Conservation (phyloP, 2,797 vertebrate species). For the Vespertilio murinus region DNA sequence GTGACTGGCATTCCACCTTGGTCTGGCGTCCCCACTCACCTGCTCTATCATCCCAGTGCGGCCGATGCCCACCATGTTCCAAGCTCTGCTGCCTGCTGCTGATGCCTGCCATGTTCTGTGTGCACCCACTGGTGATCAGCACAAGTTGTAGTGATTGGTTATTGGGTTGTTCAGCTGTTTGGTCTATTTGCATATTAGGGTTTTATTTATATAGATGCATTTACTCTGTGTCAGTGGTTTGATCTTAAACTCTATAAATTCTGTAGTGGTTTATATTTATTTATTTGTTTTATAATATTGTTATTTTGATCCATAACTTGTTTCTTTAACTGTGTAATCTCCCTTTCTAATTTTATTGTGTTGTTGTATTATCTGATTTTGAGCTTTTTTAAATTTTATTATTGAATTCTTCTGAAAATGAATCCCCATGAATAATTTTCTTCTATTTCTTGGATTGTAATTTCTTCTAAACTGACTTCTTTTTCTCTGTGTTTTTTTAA, state of each 20-base stretch:
- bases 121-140: no score
- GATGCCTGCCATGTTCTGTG: no score
- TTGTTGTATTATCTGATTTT: slow-evolving; percentile 45
- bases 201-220: neutral
- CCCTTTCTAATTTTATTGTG: neutral
- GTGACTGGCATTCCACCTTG: no score
- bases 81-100: no score
- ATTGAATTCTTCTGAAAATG: slow-evolving; percentile 33
- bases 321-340: slow-evolving; percentile 9
- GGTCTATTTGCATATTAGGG: no score
- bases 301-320: neutral
- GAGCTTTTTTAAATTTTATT: neutral
- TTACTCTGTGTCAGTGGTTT: neutral
- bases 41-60: fast-evolving
- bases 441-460: neutral
- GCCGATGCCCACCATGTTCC: no score
- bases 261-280: slow-evolving; percentile 3
- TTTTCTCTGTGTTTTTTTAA: neutral
- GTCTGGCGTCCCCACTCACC: no score
- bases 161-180: no score
- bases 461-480: neutral
- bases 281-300: slow-evolving; percentile 15
- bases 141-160: no score
- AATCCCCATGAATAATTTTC: neutral
- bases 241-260: neutral